Conservation (phyloP, 2,113 vertebrate species). For the Pedetes capensis region DNA sequence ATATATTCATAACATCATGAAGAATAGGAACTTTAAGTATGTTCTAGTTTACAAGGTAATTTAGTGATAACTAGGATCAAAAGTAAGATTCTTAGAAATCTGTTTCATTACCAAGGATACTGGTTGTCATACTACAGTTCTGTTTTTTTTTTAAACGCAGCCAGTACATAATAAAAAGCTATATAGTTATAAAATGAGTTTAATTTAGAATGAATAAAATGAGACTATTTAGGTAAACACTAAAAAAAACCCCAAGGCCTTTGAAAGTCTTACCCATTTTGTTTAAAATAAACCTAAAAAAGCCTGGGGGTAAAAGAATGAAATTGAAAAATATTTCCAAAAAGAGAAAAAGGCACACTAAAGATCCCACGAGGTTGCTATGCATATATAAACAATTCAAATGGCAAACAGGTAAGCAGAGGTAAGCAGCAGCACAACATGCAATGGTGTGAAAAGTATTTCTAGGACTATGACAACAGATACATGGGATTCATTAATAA, state of each 20-base stretch:
- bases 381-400: neutral
- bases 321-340: slow-evolving; percentile 43
- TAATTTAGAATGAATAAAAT: slow-evolving; percentile 60
- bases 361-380: neutral
- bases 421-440: slow-evolving; percentile 4
- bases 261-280: slow-evolving; percentile 49
- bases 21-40: neutral
- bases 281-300: slow-evolving; percentile 29
- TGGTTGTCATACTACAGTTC: neutral
- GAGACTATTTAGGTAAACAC: slow-evolving; percentile 35
- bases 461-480: neutral
- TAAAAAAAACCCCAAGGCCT: neutral
- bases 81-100: neutral
- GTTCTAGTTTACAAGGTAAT: neutral
- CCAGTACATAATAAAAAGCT: slow-evolving; percentile 1
- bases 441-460: slow-evolving; percentile 9
- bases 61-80: neutral
- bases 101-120: neutral
- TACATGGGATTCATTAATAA: neutral
- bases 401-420: neutral
- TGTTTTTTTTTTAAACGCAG: neutral
- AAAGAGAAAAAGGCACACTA: slow-evolving; percentile 22
- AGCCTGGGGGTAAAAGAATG: neutral
- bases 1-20: neutral
- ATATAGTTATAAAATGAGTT: slow-evolving; percentile 37